Base-by-base conservation (phyloP, 2,113 vertebrate genomes). In the Austrofundulus limnaeus region DNA sequence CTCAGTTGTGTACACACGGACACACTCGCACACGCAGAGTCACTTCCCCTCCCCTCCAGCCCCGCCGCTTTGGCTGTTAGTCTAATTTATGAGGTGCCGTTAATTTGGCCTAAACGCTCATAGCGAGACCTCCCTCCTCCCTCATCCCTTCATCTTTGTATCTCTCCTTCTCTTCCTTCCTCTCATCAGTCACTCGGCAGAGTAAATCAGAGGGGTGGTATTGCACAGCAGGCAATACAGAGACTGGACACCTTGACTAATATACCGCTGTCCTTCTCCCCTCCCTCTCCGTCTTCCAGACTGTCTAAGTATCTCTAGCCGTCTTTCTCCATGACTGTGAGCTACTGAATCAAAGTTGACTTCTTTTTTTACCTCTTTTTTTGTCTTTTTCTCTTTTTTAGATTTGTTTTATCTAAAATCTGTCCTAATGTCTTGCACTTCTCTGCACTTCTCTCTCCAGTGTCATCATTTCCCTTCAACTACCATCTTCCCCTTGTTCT, bases 91-190 rank as follows among this genome's bases (percentile, higher is more conserved):
- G 89, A 89, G 88, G 87, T 65, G 80, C 88, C 78, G 86, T 88
- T 91, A 89, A 91, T 91, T 91, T 91, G 88, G 87, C 87, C 85
- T 89, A 89, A 91, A 88, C 83, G 87, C 78, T 91, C 69, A 61
- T 87, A 73, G 84, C 64, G 82, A 88, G 86, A 85, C 85, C 87
- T 87, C 81, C 85, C 86, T 84, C 85, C 79, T 82, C 85, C 76
- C 82, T 72, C 86, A 78, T 85, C 85, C 86, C 83, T 75, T 69
- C 84, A 80, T 86, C 77, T 70, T 77, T 66, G 59, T 77, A 72
- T 76, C 80, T 77, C 75, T 81, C 83, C 78, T 64, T 78, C 78
- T 65, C 78, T 61, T 74, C 80, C 66, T 80, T 65, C 41, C 38
- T 66, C 86, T 87, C 88, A 87, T 90, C 86, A 80, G 82, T 89